Conservation (phyloP, 2,113 vertebrate species). For the Rhinolophus ferrumequinum region DNA sequence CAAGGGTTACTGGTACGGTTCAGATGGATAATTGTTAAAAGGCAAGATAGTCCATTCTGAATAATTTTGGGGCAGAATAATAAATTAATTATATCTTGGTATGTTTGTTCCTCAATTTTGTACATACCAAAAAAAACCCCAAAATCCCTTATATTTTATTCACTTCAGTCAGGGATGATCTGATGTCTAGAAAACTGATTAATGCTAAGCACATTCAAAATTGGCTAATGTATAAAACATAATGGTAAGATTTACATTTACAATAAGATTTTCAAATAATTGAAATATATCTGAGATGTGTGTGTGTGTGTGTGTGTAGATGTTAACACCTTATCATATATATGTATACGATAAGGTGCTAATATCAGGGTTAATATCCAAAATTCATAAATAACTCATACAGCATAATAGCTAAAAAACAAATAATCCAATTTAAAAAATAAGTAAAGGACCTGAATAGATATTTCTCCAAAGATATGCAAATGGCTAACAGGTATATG, state of each 20-base stretch:
- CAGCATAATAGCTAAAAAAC: not conserved
- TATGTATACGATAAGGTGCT: not conserved
- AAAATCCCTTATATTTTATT: not conserved
- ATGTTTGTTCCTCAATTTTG: not conserved
- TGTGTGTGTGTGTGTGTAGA: not conserved
- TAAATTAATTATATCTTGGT: not conserved
- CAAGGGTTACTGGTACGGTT: not conserved
- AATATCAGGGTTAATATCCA: not conserved
- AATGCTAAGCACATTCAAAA: not conserved
- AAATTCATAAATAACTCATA: not conserved
- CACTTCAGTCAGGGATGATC: not conserved
- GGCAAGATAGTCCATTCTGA: not conserved
- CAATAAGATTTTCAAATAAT: not conserved
- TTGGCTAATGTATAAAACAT: not conserved
- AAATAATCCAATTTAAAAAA: not conserved
- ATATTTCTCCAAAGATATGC: not conserved
- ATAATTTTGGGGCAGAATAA: conserved; percentile 10
- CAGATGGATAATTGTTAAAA: conserved; percentile 9
- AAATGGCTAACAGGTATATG: not conserved
- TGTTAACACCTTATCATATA: not conserved
- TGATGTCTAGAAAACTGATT: not conserved
- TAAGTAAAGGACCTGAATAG: not conserved
- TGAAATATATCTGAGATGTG: not conserved
- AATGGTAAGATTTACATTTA: not conserved
- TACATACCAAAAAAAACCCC: not conserved